phyloP scores from a whole-genome alignment of 2,797 vertebrate genomes.

The Clarias pachynema region DNA sequence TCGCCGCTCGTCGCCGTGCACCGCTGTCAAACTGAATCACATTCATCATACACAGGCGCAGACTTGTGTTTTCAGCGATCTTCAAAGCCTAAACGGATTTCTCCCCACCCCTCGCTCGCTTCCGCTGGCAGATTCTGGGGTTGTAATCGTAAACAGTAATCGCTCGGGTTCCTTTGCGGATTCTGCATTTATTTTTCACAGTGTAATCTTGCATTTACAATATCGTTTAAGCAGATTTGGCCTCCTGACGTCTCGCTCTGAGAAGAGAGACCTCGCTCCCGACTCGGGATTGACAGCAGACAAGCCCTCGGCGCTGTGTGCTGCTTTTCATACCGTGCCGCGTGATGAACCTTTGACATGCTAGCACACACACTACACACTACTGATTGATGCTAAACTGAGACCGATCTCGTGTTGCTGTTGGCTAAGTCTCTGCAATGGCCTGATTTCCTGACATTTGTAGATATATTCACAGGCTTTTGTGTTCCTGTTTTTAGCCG shows the following conservation, averaged over 20 bases:
- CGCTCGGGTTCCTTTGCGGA: conserved; percentile 66
- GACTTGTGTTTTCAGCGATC: conserved; percentile 60
- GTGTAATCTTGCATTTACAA: conserved; percentile 79
- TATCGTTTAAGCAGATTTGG: conserved; percentile 75
- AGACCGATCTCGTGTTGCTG: conserved; percentile 79
- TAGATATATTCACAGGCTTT: conserved; percentile 73
- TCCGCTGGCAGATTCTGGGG: conserved; percentile 70
- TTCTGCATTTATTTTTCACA: conserved; percentile 73
- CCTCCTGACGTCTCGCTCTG: conserved; percentile 70
- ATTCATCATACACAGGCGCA: conserved; percentile 54
- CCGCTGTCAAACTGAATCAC: conserved; percentile 56
- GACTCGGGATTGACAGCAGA: conserved; percentile 76
- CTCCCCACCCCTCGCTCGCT: conserved; percentile 58
- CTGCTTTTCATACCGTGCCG: conserved; percentile 67
- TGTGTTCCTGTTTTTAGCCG: neutral
- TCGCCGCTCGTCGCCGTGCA: conserved; percentile 42
- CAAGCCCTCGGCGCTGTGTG: conserved; percentile 68
- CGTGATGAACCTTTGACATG: conserved; percentile 60
- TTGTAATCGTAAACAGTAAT: conserved; percentile 74
- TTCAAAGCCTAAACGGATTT: conserved; percentile 68
- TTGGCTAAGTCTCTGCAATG: conserved; percentile 77
- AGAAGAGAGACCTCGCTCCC: conserved; percentile 38
- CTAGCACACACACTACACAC: conserved; percentile 36
- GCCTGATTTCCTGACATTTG: conserved; percentile 78
- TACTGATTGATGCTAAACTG: conserved; percentile 81